These are phyloP conservation scores for Xestia c-nigrum DNA, from an alignment of 2,888 invertebrate genomes.

Conservation along the genomic window DNA sequence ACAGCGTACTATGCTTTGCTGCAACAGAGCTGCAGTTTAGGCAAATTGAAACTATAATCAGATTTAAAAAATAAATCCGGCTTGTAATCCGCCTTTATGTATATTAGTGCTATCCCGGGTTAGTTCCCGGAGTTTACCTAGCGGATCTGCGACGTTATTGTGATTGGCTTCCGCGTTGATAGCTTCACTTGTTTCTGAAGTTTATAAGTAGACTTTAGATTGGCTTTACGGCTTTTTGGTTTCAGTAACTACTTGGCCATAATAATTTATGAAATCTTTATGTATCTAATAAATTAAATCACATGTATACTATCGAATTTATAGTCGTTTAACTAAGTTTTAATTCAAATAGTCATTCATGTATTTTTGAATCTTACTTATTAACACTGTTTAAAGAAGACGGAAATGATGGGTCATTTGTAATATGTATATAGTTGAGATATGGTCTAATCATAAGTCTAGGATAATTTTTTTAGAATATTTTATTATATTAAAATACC, in stretches of 20 bases:
- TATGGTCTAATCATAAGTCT: too few species aligned
- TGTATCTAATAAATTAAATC: too few species aligned
- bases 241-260: too few species aligned
- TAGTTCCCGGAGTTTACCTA: conserved; percentile 28
- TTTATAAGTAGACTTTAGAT: conserved; percentile 26
- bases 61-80: conserved; percentile 54
- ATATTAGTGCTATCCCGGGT: conserved; percentile 18
- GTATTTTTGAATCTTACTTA: not conserved
- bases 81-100: conserved; percentile 47
- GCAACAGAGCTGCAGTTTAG: conserved; percentile 66
- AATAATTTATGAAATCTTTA: too few species aligned
- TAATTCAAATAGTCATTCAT: not conserved
- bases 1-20: conserved; percentile 69
- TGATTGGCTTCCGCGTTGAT: conserved; percentile 32
- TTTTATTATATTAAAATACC: too few species aligned
- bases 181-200: conserved; percentile 27
- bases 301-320: too few species aligned
- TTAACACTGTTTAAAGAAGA: not conserved
- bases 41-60: conserved; percentile 67
- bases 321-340: too few species aligned
- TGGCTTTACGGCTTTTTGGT: not conserved
- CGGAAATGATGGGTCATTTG: too few species aligned
- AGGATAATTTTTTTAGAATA: too few species aligned
- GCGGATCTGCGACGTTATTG: conserved; percentile 23
- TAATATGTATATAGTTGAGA: too few species aligned